These are phyloP conservation scores for Cyanocitta stelleri DNA, from an alignment of 2,113 vertebrate genomes.

Conservation along the genomic window DNA sequence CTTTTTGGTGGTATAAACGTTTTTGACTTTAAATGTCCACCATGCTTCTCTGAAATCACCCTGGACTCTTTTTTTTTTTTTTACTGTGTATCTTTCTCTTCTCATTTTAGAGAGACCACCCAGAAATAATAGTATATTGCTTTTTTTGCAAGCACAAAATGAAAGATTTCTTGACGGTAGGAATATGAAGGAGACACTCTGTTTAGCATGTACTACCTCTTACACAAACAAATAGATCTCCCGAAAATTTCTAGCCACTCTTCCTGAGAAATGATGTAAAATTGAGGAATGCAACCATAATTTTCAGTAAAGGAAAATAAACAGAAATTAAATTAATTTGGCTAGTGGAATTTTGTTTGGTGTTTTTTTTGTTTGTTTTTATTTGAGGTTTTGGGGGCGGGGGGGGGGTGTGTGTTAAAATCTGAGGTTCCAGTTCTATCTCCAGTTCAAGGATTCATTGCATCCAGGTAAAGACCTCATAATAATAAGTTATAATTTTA, in stretches of 20 bases:
- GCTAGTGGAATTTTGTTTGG: not conserved
- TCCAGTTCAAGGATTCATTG: not conserved
- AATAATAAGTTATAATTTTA: not conserved
- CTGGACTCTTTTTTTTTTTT: no score
- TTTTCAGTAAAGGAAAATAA: not conserved
- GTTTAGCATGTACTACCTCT: not conserved
- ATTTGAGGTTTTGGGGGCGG: accelerated
- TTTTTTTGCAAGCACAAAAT: not conserved
- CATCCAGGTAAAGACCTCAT: not conserved
- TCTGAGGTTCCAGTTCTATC: not conserved
- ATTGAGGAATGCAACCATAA: not conserved
- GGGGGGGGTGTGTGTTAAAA: no score
- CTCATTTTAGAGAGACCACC: not conserved
- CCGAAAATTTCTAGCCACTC: not conserved
- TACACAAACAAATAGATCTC: not conserved
- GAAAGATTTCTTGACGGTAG: not conserved
- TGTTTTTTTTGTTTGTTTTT: not conserved
- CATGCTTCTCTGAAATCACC: not conserved
- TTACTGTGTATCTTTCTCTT: not conserved
- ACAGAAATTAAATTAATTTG: not conserved
- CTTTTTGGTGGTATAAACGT: not conserved
- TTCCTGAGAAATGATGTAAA: not conserved
- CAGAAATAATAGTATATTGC: not conserved
- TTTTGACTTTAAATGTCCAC: not conserved
- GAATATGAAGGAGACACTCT: not conserved